phyloP scores from a whole-genome alignment of 2,797 vertebrate species.

The Scomberomorus guttatus region DNA sequence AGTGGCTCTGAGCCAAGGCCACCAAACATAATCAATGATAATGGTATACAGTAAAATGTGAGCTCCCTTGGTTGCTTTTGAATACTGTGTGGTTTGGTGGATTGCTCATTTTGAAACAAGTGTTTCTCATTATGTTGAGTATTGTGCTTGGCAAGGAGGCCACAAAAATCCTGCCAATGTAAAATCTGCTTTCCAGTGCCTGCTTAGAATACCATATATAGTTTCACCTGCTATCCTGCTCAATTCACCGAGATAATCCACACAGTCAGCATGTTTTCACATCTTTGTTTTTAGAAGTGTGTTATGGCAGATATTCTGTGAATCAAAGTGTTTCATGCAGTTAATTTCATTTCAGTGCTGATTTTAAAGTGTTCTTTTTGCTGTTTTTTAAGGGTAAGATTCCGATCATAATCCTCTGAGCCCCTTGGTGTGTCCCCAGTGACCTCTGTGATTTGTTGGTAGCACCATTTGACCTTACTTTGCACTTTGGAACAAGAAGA shows the following conservation, averaged over 20 bases:
- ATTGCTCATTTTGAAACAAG: slow-evolving; percentile 77
- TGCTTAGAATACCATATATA: slow-evolving; percentile 83
- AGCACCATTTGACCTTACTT: neutral
- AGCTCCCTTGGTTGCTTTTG: slow-evolving; percentile 52
- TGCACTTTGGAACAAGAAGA: slow-evolving; percentile 11
- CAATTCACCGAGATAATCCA: slow-evolving; percentile 70
- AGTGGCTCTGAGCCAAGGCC: slow-evolving; percentile 49
- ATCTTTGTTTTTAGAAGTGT: slow-evolving; percentile 50
- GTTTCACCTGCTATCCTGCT: slow-evolving; percentile 83
- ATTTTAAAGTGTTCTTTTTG: slow-evolving; percentile 14
- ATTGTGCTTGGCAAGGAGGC: slow-evolving; percentile 81
- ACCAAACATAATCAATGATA: slow-evolving; percentile 64
- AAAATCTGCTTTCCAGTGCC: slow-evolving; percentile 80
- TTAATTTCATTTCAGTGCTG: slow-evolving; percentile 35
- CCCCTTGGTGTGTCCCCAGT: slow-evolving; percentile 33
- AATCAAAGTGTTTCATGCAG: slow-evolving; percentile 21
- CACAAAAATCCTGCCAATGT: slow-evolving; percentile 70
- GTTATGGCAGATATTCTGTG: slow-evolving; percentile 34
- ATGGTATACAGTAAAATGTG: slow-evolving; percentile 60
- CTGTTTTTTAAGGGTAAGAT: slow-evolving; percentile 2
- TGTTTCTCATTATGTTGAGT: slow-evolving; percentile 84
- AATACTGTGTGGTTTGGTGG: slow-evolving; percentile 69
- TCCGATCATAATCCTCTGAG: slow-evolving; percentile 19
- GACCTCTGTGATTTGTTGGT: slow-evolving; percentile 31
- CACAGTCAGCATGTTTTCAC: slow-evolving; percentile 63